Conservation (phyloP, 2,113 vertebrate species). For the Ramphastos sulfuratus region DNA sequence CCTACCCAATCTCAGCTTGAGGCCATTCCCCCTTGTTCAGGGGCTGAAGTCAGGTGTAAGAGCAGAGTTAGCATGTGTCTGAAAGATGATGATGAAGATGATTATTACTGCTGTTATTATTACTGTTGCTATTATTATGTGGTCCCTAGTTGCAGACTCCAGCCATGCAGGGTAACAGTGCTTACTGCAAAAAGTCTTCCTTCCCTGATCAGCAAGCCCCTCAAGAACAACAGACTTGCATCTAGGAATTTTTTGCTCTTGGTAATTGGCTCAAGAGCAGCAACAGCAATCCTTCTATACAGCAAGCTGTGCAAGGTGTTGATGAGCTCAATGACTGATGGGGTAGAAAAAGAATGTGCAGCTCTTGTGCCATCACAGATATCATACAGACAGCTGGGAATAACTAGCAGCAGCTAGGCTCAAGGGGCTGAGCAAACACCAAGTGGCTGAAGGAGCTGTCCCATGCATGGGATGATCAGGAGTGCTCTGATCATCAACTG, state of each 20-base stretch:
- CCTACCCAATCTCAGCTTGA: too few species aligned
- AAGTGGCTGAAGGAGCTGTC: background rate
- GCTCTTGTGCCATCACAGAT: background rate
- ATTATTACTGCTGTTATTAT: rapidly evolving
- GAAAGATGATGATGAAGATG: background rate
- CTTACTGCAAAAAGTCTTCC: background rate
- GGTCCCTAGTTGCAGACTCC: background rate
- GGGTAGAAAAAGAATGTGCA: background rate
- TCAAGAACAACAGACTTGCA: background rate
- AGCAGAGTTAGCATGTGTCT: background rate
- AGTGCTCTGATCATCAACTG: background rate
- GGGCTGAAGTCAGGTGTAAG: background rate
- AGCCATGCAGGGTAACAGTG: background rate
- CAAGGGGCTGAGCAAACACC: background rate
- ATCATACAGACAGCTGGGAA: rapidly evolving
- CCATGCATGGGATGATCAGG: background rate
- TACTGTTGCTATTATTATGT: background rate
- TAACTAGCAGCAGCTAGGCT: rapidly evolving
- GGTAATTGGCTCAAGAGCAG: background rate
- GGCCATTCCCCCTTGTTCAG: too few species aligned
- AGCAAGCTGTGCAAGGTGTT: background rate
- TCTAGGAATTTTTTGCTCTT: background rate
- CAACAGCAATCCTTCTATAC: background rate
- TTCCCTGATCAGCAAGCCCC: background rate
- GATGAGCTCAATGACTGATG: rapidly evolving